Conservation (phyloP, 2,888 invertebrate genomes). For the Mantis religiosa region DNA sequence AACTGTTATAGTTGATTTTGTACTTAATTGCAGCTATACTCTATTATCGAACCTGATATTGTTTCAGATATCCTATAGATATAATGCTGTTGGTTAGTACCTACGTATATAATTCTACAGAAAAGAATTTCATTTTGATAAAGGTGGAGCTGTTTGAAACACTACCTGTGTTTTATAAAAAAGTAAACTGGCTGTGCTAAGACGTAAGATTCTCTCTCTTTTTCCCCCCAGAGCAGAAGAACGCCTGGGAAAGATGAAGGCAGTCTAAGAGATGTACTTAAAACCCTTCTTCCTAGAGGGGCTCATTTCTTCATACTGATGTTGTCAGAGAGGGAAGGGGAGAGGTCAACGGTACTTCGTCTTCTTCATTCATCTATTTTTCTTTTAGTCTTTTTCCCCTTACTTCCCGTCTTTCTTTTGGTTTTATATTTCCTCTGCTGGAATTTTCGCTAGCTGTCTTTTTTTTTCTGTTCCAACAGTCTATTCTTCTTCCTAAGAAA, state of each 20-base stretch:
- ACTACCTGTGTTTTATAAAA: background rate
- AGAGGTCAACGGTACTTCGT: background rate
- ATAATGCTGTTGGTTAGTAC: no score
- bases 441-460: background rate
- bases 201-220: background rate
- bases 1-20: no score
- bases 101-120: no score
- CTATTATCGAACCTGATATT: no score
- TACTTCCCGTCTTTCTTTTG: background rate
- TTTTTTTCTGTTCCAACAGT: background rate
- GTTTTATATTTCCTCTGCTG: background rate
- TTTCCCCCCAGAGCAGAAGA: background rate
- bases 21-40: no score
- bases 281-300: background rate
- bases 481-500: background rate
- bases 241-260: background rate
- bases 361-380: constrained; percentile 5
- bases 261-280: background rate
- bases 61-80: no score
- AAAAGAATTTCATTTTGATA: background rate
- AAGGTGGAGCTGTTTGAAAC: background rate
- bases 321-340: background rate
- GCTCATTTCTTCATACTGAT: background rate
- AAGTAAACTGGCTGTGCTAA: background rate
- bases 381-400: background rate